A percentile compares a stretch with the other conserved stretches of the same genome.
Evolutionary conservation across 53 echinoderm and acorn worm species (phyloP).

Genomic region (Paracentrotus lividus): DNA sequence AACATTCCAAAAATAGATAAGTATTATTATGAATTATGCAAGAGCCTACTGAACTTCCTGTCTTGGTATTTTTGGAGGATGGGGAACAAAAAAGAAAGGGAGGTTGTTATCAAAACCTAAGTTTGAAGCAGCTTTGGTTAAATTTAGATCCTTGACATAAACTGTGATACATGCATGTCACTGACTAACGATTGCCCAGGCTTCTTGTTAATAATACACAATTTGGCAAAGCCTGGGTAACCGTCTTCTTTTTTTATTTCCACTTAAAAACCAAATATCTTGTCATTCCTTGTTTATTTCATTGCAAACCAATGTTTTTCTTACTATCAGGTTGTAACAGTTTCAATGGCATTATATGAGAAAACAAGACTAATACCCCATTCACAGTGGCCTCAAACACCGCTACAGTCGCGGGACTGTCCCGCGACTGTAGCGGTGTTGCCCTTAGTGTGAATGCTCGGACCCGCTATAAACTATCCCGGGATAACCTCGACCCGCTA

Average conservation of each 20-base stretch:
- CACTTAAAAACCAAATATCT: not conserved
- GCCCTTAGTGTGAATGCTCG: no score
- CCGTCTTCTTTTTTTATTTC: not conserved
- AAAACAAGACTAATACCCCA: no score
- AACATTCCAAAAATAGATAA: slow-evolving; percentile 26
- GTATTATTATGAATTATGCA: slow-evolving; percentile 59
- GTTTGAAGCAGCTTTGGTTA: slow-evolving; percentile 40
- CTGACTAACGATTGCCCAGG: not conserved
- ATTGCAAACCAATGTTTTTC: no score
- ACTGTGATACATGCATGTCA: not conserved
- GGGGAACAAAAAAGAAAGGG: not conserved
- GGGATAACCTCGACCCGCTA: no score
- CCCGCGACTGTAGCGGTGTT: no score
- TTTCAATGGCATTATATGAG: no score
- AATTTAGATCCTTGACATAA: slow-evolving; percentile 61
- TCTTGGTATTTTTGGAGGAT: slow-evolving; percentile 27
- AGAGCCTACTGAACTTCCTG: slow-evolving; percentile 44
- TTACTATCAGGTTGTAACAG: no score
- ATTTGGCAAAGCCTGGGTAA: not conserved
- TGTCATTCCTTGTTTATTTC: not conserved
- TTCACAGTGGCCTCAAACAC: no score
- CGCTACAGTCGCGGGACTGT: no score
- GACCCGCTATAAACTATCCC: no score
- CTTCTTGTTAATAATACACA: not conserved
- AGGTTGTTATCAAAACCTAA: slow-evolving; percentile 45